Evolutionary conservation across 2,888 invertebrate species (phyloP).

Genomic region (Polia nebulosa): DNA sequence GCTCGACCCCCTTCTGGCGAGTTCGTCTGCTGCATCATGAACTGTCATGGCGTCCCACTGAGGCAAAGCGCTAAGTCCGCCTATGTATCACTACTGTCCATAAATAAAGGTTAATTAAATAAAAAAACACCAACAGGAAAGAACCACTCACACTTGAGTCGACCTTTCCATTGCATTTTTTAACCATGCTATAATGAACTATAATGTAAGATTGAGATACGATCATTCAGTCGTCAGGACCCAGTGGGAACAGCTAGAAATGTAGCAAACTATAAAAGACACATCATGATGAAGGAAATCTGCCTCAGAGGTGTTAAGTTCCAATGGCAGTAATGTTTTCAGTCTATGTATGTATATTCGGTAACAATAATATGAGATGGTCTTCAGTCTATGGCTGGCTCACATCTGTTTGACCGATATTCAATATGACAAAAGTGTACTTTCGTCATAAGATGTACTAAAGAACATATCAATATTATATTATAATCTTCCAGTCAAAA

Average conservation of each 20-base stretch:
- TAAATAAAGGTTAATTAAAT: neutral
- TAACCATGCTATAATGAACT: neutral
- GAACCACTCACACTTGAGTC: neutral
- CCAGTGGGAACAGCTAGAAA: neutral
- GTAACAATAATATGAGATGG: neutral
- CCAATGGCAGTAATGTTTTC: slow-evolving; percentile 3
- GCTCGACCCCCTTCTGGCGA: no score
- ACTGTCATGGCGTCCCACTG: no score
- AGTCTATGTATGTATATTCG: neutral
- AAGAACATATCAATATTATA: slow-evolving; percentile 34
- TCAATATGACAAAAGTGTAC: neutral
- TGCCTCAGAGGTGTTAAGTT: slow-evolving; percentile 10
- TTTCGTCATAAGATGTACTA: neutral
- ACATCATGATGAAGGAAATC: neutral
- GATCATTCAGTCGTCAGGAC: neutral
- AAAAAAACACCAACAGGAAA: neutral
- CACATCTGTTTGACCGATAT: neutral
- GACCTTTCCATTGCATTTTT: neutral
- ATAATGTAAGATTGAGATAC: neutral
- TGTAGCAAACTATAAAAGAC: slow-evolving; percentile 4
- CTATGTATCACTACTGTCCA: no score
- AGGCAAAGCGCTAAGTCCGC: no score
- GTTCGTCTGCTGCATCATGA: no score
- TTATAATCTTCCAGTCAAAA: slow-evolving; percentile 3
- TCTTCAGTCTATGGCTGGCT: neutral